Conservation (phyloP, 92 coral and sea anemone species). For the Scolanthus callimorphus region DNA sequence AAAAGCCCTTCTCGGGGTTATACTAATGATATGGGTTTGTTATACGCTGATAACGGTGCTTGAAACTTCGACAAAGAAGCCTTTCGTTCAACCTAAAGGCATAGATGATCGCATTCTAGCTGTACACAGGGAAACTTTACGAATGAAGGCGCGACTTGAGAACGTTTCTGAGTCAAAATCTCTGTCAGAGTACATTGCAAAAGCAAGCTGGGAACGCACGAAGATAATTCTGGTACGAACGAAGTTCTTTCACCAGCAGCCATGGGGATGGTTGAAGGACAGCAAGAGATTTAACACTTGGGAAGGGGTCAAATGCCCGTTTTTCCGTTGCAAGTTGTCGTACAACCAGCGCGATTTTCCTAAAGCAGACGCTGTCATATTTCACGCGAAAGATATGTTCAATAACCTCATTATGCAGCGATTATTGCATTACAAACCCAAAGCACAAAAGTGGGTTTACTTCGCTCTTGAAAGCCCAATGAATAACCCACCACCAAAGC, state of each 20-base stretch:
- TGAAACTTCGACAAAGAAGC: not conserved
- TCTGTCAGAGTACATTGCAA: constrained; percentile 13
- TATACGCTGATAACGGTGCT: constrained; percentile 5
- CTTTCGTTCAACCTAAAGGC: constrained; percentile 2
- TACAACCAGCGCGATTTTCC: constrained; percentile 19
- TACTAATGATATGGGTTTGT: constrained; percentile 9
- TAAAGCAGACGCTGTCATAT: constrained; percentile 28
- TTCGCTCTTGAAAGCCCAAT: constrained; percentile 40
- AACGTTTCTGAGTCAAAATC: not conserved
- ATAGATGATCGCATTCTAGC: constrained; percentile 19
- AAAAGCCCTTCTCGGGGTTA: too few relatives aligned
- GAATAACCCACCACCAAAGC: constrained; percentile 7
- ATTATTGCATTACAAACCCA: constrained; percentile 21
- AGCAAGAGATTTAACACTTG: constrained; percentile 24
- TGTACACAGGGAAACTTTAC: constrained; percentile 16
- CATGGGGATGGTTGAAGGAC: constrained; percentile 25
- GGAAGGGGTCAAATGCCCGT: constrained; percentile 37
- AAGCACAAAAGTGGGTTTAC: constrained; percentile 42
- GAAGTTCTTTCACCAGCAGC: constrained; percentile 21
- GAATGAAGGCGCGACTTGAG: constrained; percentile 5
- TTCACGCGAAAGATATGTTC: constrained; percentile 39
- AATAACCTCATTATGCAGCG: constrained; percentile 3
- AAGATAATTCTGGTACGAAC: constrained; percentile 13
- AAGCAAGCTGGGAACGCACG: constrained; percentile 15
- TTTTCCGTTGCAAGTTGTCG: constrained; percentile 29